These are phyloP conservation scores for Kryptolebias marmoratus DNA, from an alignment of 2,113 vertebrate species.

Conservation along the genomic window DNA sequence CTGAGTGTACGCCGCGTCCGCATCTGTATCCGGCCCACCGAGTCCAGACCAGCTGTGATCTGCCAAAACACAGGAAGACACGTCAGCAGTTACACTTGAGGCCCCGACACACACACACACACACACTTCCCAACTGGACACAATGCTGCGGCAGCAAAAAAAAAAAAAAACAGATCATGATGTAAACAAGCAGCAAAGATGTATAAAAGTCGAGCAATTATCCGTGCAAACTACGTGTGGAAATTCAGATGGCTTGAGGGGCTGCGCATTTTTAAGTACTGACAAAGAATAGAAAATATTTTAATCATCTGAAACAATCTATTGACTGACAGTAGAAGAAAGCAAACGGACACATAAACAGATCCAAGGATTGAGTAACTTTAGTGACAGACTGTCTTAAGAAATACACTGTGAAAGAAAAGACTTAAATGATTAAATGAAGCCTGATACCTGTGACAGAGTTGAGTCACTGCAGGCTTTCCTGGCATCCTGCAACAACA, in stretches of 20 bases:
- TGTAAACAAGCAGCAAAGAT: not conserved
- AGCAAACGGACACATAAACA: too few species aligned
- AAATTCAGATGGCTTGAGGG: not conserved
- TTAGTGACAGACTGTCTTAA: not conserved
- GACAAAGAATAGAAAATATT: not conserved
- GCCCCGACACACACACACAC: constrained; percentile 9
- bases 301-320: not conserved
- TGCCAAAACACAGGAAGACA: constrained; percentile 76
- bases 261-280: not conserved
- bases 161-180: not conserved
- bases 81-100: constrained; percentile 22
- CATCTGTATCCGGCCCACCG: constrained; percentile 97
- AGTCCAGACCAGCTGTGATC: constrained; percentile 97
- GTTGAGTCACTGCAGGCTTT: constrained; percentile 97
- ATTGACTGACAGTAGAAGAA: too few species aligned
- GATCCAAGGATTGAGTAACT: too few species aligned
- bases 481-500: constrained; percentile 91
- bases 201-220: not conserved
- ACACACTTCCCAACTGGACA: not conserved
- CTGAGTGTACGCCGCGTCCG: constrained; percentile 93
- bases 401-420: not conserved
- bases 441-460: constrained; percentile 88
- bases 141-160: constrained; percentile 11
- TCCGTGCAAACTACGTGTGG: not conserved
- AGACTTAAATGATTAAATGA: not conserved